A percentile compares a stretch with the other conserved stretches of the same genome.
These are phyloP conservation scores for Cosmia pyralina DNA, from an alignment of 2,888 invertebrate species.

Conservation along the genomic window DNA sequence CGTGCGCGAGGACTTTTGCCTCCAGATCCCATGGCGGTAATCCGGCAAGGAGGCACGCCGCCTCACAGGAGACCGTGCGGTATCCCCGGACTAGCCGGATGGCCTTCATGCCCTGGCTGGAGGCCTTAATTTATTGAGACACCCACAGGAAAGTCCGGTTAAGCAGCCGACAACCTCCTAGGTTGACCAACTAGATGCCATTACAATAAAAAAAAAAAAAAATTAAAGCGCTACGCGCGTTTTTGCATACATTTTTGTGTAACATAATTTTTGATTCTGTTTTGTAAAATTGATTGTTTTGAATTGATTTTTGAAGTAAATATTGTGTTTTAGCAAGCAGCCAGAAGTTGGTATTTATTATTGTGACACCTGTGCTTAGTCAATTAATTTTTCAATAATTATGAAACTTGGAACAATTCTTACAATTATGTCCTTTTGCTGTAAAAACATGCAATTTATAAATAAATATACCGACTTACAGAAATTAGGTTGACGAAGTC, in stretches of 20 bases:
- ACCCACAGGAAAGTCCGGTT: too few relatives aligned
- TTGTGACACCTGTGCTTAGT: background rate
- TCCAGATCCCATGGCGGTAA: too few relatives aligned
- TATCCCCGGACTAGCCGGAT: too few relatives aligned
- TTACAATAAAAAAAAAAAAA: too few relatives aligned
- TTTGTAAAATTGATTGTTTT: background rate
- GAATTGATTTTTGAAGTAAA: background rate
- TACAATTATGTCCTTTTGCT: background rate
- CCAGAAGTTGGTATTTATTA: background rate
- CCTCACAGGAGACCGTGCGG: too few relatives aligned
- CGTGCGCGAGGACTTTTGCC: too few relatives aligned
- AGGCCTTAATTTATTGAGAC: too few relatives aligned
- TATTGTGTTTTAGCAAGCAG: background rate
- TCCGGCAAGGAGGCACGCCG: too few relatives aligned
- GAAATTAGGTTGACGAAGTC: conserved; percentile 21
- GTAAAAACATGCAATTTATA: background rate
- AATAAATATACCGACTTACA: conserved; percentile 9
- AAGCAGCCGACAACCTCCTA: too few relatives aligned
- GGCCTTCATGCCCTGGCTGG: too few relatives aligned
- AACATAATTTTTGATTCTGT: background rate
- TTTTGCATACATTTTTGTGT: background rate
- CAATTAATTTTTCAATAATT: background rate
- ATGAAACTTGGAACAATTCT: background rate
- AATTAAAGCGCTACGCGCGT: background rate
- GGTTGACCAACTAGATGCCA: too few relatives aligned